Conservation (phyloP, 2,113 vertebrate species). For the Serranochromis macrocephalus region DNA sequence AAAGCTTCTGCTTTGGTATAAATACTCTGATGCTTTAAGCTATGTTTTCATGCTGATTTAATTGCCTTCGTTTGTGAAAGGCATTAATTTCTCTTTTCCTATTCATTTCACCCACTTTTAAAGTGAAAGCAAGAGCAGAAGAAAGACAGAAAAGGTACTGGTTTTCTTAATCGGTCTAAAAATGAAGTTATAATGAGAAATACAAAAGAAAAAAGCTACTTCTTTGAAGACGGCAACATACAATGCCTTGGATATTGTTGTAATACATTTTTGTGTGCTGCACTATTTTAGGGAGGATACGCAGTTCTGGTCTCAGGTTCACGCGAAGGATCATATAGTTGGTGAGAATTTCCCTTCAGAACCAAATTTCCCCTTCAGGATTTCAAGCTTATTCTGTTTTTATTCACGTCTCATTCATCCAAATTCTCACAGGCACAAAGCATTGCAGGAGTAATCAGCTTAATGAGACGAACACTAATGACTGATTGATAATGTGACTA, state of each 20-base stretch:
- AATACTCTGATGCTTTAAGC: neutral
- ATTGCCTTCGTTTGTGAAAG: neutral
- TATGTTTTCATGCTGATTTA: neutral
- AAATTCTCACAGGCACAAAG: neutral
- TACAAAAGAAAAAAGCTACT: neutral
- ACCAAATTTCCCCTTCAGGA: neutral
- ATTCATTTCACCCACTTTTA: neutral
- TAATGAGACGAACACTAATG: neutral
- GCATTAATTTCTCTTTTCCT: neutral
- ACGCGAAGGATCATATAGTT: constrained; percentile 49
- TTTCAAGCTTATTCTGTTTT: neutral
- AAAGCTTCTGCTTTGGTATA: neutral
- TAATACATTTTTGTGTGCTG: neutral
- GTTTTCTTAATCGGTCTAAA: neutral
- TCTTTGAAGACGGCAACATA: neutral
- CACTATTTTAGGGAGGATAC: constrained; percentile 50
- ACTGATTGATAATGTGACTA: neutral
- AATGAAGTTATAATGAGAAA: neutral
- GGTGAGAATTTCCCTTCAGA: constrained; percentile 47
- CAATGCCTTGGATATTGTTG: neutral
- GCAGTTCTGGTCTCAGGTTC: constrained; percentile 59
- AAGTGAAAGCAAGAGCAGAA: constrained; percentile 51
- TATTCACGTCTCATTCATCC: neutral
- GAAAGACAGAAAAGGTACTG: constrained; percentile 61
- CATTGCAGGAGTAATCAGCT: neutral